Percentiles rank a stretch among this genome's conserved stretches.
Conservation (phyloP, 2,797 vertebrate species). For the Danio kyathit region DNA sequence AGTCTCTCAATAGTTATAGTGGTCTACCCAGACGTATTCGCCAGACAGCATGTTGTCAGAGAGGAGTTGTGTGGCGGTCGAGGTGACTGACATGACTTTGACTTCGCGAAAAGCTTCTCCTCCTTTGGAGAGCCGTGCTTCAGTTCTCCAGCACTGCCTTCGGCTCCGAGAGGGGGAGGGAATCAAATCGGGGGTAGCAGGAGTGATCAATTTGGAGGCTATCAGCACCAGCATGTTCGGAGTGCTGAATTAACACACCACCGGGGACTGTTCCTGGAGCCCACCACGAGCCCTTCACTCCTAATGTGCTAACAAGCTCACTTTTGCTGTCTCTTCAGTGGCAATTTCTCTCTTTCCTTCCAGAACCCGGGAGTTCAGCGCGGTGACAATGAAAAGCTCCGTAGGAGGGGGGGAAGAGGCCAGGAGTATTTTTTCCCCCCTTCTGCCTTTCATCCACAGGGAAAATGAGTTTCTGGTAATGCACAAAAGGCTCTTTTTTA, state of each 20-base stretch:
- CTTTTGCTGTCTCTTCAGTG: slow-evolving; percentile 89
- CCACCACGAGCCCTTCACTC: slow-evolving; percentile 88
- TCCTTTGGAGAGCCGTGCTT: background rate
- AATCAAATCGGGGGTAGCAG: slow-evolving; percentile 73
- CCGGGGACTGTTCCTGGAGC: slow-evolving; percentile 85
- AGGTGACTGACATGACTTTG: slow-evolving; percentile 15
- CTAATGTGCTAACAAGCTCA: slow-evolving; percentile 98
- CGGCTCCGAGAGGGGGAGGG: background rate
- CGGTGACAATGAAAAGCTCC: slow-evolving; percentile 92
- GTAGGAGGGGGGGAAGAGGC: slow-evolving; percentile 83
- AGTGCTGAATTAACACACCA: slow-evolving; percentile 90
- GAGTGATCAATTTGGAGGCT: slow-evolving; percentile 88
- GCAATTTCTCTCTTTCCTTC: slow-evolving; percentile 84
- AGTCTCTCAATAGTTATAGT: background rate
- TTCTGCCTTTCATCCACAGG: slow-evolving; percentile 87
- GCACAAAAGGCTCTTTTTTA: slow-evolving; percentile 95
- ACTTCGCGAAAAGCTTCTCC: slow-evolving; percentile 1
- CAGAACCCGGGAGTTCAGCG: slow-evolving; percentile 92
- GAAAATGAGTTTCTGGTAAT: slow-evolving; percentile 98
- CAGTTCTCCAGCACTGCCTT: background rate
- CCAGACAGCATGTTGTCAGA: background rate
- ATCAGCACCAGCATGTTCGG: slow-evolving; percentile 89
- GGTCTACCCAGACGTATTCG: background rate
- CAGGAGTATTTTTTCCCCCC: slow-evolving; percentile 79
- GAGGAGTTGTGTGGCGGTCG: background rate